Base-by-base conservation (phyloP, 2,113 vertebrate genomes). In the Oophaga pumilio region DNA sequence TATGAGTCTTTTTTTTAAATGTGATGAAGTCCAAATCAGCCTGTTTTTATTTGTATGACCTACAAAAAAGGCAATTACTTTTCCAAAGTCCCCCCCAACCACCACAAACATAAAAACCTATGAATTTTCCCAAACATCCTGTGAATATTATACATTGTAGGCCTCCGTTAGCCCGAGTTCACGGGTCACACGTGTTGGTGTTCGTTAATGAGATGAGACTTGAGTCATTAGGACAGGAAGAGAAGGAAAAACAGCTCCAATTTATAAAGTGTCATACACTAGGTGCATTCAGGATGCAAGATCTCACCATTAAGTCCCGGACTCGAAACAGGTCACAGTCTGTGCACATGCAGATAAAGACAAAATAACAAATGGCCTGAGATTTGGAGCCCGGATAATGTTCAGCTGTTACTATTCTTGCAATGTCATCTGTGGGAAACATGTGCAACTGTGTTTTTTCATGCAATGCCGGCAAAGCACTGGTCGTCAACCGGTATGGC, bases 211-310 rank as follows among this genome's bases (percentile, higher is more conserved):
- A 84, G 71, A 52, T 43, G n/a, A 28, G 24, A 62, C 52, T 62
- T 33, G 49, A 33, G 26, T 17, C 81, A 77, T 43, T 33, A 84
- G 24, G 49, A 77, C 49, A 84, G 81, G 66, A 68, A 84, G 60
- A 84, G 81, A 53, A n/a, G 59, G 78, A 83, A 79, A 56, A 53
- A 85, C 33, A 66, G 60, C 76, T 56, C 13, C 76, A 68, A 53
- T 86, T 69, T 78, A 68, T 69, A 33, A 79, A 68, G 60, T 86
- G 76, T 86, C 85, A 86, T 79, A 86, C 79, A 86, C 79, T 57
- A 22, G 26, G 66, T 33, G 84, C 43, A 20, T 86, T 64, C 33
- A 52, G 74, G 26, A 86, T 28, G 60, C 85, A 49, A 86, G 62
- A 79, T 79, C n/a, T 22, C 22, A 33, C 85, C 64, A 80, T 86